Evolutionary conservation across 2,888 invertebrate species (phyloP), one percentile per base, ranked within the genome.

Genomic region (Agrotis ipsilon): DNA sequence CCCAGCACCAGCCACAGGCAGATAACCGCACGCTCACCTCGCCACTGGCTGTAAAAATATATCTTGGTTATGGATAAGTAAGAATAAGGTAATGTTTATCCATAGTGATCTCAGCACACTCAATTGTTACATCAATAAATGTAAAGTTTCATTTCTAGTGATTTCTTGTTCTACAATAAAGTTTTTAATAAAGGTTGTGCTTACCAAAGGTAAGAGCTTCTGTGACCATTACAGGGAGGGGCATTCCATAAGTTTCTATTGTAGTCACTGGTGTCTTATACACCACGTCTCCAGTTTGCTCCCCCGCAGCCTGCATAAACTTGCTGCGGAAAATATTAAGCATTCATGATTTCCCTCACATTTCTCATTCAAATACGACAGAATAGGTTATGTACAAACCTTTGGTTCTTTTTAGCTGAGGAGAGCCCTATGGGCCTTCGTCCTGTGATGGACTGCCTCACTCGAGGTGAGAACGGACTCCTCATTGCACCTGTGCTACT

Each of bases 201-300:
- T 98, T 98, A 86, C 98, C 97, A 93, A 98, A 98, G 57, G 98
- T 98, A 32, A 99, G 94, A 0, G 98, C 98, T 94, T 99, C 99
- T 27, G 98, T 98, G 3, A 99, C 98, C 71, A 98, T 96, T 1
- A 99, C 98, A 45, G 99, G 99, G 57, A 99, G 92, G 1, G 98
- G 97, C 43, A 97, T 96, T 0, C 99, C 99, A 94, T 97, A 98
- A 67, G 97, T 97, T 91, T 99, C 98, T 0, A 98, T 97, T 19
- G 97, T 96, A 88, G 98, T 98, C 82, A 96, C 96, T 27, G 97
- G 97, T 0, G 98, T 98, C 85, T 98, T 98, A 85, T 98, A 97
- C 55, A 98, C 97, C 11, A 98, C 96, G 92, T 98, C 98, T 21
- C 98, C 97, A 0, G 97, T 83, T 60, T 87, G 91, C 24, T 91